phyloP scores from a whole-genome alignment of 2,113 vertebrate species.

The Ancistrus triradiatus region DNA sequence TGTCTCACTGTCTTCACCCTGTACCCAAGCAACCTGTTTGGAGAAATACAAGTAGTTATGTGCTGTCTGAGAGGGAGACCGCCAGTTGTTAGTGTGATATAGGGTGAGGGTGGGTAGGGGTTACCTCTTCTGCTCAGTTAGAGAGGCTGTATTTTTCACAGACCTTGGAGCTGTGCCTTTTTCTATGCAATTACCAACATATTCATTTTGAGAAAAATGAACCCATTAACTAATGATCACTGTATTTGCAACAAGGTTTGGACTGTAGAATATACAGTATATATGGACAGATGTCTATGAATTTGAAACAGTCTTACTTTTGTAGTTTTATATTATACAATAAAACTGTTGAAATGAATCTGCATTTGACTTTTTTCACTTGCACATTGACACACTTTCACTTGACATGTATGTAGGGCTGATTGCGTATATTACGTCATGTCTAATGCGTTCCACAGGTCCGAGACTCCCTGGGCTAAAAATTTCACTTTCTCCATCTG shows the following conservation, averaged over 20 bases:
- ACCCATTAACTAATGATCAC: constrained; percentile 69
- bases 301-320: constrained; percentile 98
- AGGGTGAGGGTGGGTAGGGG: constrained; percentile 28
- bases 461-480: no score
- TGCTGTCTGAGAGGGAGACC: constrained; percentile 44
- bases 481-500: constrained; percentile 11
- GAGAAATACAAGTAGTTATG: constrained; percentile 19
- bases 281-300: constrained; percentile 88
- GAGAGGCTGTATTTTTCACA: constrained; percentile 82
- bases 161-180: constrained; percentile 98
- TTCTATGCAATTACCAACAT: constrained; percentile 98
- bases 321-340: constrained; percentile 99
- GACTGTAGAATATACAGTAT: constrained; percentile 80
- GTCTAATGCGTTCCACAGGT: no score
- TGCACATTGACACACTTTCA: constrained; percentile 1
- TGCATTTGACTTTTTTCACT: constrained; percentile 7
- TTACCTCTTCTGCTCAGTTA: constrained; percentile 47
- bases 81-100: constrained; percentile 20
- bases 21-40: constrained; percentile 31
- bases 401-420: no score
- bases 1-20: constrained; percentile 48
- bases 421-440: no score
- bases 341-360: constrained; percentile 76
- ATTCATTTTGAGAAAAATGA: constrained; percentile 67
- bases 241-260: constrained; percentile 86